Conservation (phyloP, 2,888 invertebrate genomes). For the Melanargia galathea region DNA sequence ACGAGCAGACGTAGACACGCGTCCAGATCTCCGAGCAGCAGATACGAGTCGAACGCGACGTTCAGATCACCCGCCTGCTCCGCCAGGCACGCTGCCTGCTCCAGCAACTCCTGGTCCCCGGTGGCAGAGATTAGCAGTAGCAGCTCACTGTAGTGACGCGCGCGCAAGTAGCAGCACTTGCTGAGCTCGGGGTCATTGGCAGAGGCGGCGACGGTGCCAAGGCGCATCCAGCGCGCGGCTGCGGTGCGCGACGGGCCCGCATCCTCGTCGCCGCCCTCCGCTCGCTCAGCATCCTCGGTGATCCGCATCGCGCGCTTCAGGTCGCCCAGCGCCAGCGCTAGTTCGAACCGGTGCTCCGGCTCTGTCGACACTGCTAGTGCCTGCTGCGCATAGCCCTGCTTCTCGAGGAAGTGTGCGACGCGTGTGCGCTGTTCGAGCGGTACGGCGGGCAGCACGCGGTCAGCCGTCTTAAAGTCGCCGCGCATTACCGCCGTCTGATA, state of each 20-base stretch:
- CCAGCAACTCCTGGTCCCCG: slow-evolving; percentile 88
- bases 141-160: slow-evolving; percentile 96
- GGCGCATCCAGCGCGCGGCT: slow-evolving; percentile 93
- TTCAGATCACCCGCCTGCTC: slow-evolving; percentile 88
- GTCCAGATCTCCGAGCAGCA: slow-evolving; percentile 93
- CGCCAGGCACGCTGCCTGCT: slow-evolving; percentile 85
- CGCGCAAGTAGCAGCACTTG: slow-evolving; percentile 96
- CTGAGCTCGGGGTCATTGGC: slow-evolving; percentile 93
- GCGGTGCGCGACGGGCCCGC: slow-evolving; percentile 53
- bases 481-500: slow-evolving; percentile 99
- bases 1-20: slow-evolving; percentile 95
- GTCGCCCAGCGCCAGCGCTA: slow-evolving; percentile 95
- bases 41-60: slow-evolving; percentile 95
- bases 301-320: slow-evolving; percentile 90
- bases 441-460: slow-evolving; percentile 95
- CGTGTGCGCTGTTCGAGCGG: slow-evolving; percentile 98
- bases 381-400: slow-evolving; percentile 99
- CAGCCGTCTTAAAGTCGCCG: slow-evolving; percentile 97
- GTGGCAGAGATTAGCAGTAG: slow-evolving; percentile 94
- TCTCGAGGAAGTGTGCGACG: slow-evolving; percentile 99
- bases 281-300: slow-evolving; percentile 90
- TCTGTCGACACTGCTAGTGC: slow-evolving; percentile 98
- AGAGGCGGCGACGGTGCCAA: slow-evolving; percentile 94
- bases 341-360: slow-evolving; percentile 98
- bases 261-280: slow-evolving; percentile 52